Evolutionary conservation across 1,140 invertebrate genomes (phyloP).

Genomic region (Trinorchestia longiramus): DNA sequence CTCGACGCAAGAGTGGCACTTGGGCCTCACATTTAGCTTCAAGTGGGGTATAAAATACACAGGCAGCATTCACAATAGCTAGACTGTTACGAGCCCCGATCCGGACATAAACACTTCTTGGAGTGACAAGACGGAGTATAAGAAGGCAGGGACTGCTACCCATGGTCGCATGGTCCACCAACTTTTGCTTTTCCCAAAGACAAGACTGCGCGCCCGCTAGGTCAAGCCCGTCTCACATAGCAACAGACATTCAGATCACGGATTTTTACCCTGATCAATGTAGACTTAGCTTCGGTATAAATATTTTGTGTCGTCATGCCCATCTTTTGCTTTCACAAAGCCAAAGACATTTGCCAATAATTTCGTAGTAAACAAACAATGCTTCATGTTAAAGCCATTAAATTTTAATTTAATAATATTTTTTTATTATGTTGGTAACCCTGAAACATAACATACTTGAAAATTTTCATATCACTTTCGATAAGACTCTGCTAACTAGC

Average conservation of each 20-base stretch:
- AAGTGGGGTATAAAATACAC: conserved; percentile 1
- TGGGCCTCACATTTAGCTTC: not conserved
- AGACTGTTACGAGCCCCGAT: not conserved
- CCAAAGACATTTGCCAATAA: not conserved
- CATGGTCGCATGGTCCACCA: not conserved
- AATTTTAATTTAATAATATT: no score
- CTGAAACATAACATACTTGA: no score
- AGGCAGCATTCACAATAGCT: not conserved
- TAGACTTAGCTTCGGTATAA: not conserved
- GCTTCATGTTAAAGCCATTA: not conserved
- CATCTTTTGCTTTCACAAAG: not conserved
- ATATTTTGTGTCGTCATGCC: not conserved
- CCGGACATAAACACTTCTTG: conserved; percentile 16
- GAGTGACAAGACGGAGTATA: not conserved
- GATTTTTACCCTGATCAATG: not conserved
- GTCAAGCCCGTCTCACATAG: not conserved
- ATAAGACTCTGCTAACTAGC: no score
- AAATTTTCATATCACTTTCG: no score
- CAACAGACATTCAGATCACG: not conserved
- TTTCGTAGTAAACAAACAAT: not conserved
- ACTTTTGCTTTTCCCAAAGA: not conserved
- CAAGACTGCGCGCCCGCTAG: not conserved
- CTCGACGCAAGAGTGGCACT: not conserved
- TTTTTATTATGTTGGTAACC: no score
- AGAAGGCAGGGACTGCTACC: not conserved